phyloP scores from a whole-genome alignment of 2,113 vertebrate species.

The Tupaia chinensis region DNA sequence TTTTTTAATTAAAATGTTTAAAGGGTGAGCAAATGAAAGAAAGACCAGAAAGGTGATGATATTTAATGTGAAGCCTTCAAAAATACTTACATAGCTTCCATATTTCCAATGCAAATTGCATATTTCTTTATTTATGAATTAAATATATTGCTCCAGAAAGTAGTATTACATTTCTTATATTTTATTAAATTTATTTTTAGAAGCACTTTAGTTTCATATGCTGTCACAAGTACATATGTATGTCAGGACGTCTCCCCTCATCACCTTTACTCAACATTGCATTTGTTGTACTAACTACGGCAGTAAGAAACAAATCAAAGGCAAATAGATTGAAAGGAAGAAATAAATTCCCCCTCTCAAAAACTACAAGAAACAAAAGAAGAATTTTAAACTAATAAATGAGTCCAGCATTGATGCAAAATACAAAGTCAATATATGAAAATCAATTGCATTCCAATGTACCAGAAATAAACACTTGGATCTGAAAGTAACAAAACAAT shows the following conservation, averaged over 20 bases:
- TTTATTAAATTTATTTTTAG: constrained; percentile 3
- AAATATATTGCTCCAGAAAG: constrained; percentile 44
- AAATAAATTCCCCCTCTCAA: neutral
- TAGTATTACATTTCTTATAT: neutral
- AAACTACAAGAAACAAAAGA: neutral
- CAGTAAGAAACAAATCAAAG: neutral
- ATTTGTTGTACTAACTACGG: neutral
- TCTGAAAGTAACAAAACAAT: neutral
- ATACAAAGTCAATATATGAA: neutral
- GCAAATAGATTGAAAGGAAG: neutral
- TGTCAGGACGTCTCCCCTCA: neutral
- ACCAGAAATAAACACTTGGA: neutral
- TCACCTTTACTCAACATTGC: neutral
- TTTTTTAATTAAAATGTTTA: neutral
- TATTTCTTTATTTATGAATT: constrained; percentile 58
- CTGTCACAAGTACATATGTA: neutral
- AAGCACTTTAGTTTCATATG: neutral
- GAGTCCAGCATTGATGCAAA: neutral
- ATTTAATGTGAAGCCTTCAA: constrained; percentile 31
- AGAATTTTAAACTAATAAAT: neutral
- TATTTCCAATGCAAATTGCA: constrained; percentile 57
- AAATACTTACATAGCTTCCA: constrained; percentile 38
- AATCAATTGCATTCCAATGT: neutral
- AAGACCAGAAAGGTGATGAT: neutral
- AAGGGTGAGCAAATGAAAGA: neutral